Evolutionary conservation across 2,797 vertebrate species (phyloP).

Genomic region (Coregonus suidteri): DNA sequence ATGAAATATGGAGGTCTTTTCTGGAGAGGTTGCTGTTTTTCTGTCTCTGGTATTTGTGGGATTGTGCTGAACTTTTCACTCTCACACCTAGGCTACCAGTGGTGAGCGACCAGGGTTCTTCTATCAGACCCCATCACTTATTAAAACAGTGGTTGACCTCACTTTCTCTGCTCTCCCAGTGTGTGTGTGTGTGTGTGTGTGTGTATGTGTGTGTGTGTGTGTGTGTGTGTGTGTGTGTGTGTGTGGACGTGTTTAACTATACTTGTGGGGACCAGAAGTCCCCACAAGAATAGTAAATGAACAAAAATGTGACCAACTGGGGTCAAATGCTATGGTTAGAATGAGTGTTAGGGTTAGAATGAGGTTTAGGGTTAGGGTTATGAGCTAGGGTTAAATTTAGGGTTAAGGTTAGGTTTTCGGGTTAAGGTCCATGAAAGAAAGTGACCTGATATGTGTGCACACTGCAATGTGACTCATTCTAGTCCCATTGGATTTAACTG

Average conservation of each 20-base stretch:
- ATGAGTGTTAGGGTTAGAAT: no score
- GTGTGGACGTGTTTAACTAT: no score
- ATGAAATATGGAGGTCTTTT: conserved; percentile 76
- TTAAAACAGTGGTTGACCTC: conserved; percentile 74
- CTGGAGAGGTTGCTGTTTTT: conserved; percentile 35
- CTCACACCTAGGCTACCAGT: conserved; percentile 62
- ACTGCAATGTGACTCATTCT: no score
- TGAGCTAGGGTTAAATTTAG: no score
- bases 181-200: not conserved
- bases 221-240: no score
- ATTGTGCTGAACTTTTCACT: conserved; percentile 71
- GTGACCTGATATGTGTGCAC: not conserved
- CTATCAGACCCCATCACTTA: conserved; percentile 69
- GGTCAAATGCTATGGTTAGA: no score
- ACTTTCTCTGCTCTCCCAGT: conserved; percentile 56
- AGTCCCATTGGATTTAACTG: not conserved
- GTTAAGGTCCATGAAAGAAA: not conserved
- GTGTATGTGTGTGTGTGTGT: not conserved
- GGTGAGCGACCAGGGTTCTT: conserved; percentile 55
- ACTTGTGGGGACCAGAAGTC: no score
- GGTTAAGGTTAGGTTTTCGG: no score
- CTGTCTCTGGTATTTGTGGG: conserved; percentile 43
- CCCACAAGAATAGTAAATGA: no score
- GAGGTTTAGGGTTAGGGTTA: no score
- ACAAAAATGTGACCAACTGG: no score